phyloP scores from a whole-genome alignment of 2,113 vertebrate species.

The Rhinoderma darwinii region DNA sequence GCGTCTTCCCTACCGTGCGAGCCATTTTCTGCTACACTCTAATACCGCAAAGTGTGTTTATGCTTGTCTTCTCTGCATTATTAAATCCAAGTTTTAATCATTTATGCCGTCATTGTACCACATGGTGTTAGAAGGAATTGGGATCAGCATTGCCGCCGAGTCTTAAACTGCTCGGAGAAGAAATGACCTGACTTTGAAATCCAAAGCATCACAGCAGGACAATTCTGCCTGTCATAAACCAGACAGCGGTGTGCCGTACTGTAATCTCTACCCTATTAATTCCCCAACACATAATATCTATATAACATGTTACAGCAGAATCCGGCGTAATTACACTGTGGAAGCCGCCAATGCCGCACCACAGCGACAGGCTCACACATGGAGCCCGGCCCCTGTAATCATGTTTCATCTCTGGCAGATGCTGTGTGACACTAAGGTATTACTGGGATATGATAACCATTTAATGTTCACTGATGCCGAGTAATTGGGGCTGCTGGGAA shows the following conservation, averaged over 20 bases:
- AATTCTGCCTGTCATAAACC: constrained; percentile 8
- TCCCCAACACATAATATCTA: constrained; percentile 40
- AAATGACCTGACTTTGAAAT: constrained; percentile 11
- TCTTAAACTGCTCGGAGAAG: not conserved
- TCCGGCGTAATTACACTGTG: constrained; percentile 36
- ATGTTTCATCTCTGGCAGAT: constrained; percentile 40
- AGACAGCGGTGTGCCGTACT: constrained; percentile 40
- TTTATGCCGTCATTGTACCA: constrained; percentile 9
- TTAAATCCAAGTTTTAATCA: constrained; percentile 45
- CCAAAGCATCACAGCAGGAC: constrained; percentile 18
- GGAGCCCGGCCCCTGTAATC: constrained; percentile 4
- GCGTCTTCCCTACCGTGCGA: constrained; percentile 10
- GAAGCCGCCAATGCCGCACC: not conserved
- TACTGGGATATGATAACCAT: constrained; percentile 37
- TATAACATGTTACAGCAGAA: constrained; percentile 54
- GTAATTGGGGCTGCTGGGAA: constrained; percentile 32
- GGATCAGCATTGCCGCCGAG: not conserved
- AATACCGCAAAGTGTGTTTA: constrained; percentile 47
- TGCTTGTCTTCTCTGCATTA: constrained; percentile 41
- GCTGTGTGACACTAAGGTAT: constrained; percentile 30
- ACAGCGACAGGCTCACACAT: constrained; percentile 37
- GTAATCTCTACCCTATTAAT: constrained; percentile 49
- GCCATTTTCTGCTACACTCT: constrained; percentile 9
- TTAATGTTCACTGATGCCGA: constrained; percentile 18
- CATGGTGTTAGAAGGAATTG: not conserved